Evolutionary conservation across 2,888 invertebrate species (phyloP).

Genomic region (Spilarctia lutea): DNA sequence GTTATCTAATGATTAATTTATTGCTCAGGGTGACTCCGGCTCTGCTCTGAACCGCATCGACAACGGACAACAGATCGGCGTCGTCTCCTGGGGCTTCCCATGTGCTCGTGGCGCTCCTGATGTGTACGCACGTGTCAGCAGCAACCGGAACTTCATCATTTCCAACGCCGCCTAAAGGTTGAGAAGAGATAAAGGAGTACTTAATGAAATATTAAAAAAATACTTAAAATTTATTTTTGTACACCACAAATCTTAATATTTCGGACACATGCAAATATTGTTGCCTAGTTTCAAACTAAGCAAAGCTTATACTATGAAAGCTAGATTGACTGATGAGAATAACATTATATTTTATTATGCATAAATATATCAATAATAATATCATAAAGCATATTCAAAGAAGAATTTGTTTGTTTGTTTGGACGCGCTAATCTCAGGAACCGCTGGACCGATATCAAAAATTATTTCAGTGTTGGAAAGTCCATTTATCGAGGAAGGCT

Average conservation of each 20-base stretch:
- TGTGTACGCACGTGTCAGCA: slow-evolving; percentile 30
- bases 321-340: no score
- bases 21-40: slow-evolving; percentile 50
- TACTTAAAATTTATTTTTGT: neutral
- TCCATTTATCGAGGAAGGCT: no score
- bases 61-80: slow-evolving; percentile 26
- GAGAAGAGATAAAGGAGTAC: neutral
- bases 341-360: no score
- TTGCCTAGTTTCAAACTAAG: no score
- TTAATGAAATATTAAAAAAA: neutral
- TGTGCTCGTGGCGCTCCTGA: slow-evolving; percentile 49
- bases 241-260: neutral
- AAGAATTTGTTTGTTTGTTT: no score
- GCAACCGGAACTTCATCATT: slow-evolving; percentile 11
- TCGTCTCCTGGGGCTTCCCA: slow-evolving; percentile 46
- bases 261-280: no score
- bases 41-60: slow-evolving; percentile 33
- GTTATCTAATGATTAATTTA: neutral
- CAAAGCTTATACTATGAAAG: no score
- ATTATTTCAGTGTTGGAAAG: no score
- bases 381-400: no score
- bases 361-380: no score
- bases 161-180: neutral
- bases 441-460: no score
- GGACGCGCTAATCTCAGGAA: no score